Evolutionary conservation across 2,113 vertebrate genomes (phyloP).

Genomic region (Rhynchopsitta pachyrhyncha): DNA sequence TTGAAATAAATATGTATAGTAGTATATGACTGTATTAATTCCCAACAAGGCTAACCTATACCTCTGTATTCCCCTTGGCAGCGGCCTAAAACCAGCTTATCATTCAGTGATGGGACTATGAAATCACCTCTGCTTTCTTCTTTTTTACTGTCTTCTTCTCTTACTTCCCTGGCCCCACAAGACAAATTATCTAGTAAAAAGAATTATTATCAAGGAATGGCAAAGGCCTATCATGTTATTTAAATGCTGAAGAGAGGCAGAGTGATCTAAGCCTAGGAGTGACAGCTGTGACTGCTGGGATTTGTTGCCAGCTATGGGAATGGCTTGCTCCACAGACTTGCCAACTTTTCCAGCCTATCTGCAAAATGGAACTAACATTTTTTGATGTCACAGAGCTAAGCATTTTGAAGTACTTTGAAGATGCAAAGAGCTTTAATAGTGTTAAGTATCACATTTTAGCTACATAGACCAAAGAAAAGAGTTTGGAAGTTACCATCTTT

Average conservation of each 20-base stretch:
- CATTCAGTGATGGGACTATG: not conserved
- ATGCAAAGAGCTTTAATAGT: not conserved
- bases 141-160: not conserved
- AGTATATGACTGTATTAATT: not conserved
- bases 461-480: not conserved
- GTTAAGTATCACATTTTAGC: not conserved
- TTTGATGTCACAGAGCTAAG: not conserved
- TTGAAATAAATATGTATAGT: not conserved
- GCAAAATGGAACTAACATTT: not conserved
- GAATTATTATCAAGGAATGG: not conserved
- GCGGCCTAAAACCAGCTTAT: not conserved
- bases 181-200: not conserved
- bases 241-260: not conserved
- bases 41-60: not conserved
- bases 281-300: not conserved
- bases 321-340: not conserved
- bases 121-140: not conserved
- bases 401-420: not conserved
- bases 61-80: not conserved
- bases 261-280: not conserved
- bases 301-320: not conserved
- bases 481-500: not conserved
- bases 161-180: not conserved
- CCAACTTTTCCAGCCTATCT: not conserved
- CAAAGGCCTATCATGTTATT: not conserved